These are phyloP conservation scores for Nyctibius bracteatus DNA, from an alignment of 2,113 vertebrate genomes.

Conservation along the genomic window DNA sequence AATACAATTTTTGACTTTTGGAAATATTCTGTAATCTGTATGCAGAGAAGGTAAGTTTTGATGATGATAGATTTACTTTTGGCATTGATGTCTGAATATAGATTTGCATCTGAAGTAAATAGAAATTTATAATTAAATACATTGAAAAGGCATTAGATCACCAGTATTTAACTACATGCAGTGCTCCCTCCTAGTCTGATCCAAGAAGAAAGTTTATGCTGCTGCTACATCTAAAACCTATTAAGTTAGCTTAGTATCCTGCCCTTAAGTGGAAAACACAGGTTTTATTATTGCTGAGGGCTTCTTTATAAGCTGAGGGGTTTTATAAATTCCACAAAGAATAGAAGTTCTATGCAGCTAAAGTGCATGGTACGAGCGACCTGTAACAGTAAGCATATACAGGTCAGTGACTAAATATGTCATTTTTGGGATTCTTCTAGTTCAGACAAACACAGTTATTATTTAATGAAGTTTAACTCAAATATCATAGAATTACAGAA, in stretches of 20 bases:
- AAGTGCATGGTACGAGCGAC: fast-evolving
- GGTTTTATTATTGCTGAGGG: background rate
- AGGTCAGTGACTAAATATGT: background rate
- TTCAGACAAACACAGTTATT: background rate
- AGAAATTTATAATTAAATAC: background rate
- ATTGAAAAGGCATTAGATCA: background rate
- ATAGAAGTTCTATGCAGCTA: background rate
- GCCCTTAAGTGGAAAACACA: background rate
- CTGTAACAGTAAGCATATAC: background rate
- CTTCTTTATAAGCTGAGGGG: background rate
- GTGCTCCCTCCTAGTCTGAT: background rate
- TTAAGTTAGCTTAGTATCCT: background rate
- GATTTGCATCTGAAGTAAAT: background rate
- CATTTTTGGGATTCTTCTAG: background rate
- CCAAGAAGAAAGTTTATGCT: background rate
- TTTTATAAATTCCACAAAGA: background rate
- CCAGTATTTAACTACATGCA: background rate
- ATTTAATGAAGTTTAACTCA: background rate
- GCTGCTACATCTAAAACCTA: background rate
- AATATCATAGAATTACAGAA: background rate
- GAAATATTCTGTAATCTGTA: background rate
- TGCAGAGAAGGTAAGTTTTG: background rate
- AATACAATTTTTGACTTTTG: background rate
- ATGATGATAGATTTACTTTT: background rate
- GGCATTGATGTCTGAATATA: background rate